Evolutionary conservation across 64 coral and sea anemone genomes (phyloP), one percentile per base, ranked within the genome.

Genomic region (Porites australiensis): DNA sequence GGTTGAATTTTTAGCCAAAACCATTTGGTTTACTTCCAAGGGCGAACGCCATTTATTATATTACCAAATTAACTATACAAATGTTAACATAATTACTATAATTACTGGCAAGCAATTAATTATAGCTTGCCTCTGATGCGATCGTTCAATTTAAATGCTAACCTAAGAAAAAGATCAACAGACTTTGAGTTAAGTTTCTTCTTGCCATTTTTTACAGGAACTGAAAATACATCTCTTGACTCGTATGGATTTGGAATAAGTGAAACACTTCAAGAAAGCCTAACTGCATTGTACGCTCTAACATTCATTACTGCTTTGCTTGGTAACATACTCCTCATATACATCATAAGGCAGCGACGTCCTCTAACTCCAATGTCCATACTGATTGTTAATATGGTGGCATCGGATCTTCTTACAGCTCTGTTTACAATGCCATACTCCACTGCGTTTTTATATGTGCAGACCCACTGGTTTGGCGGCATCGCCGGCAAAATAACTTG

Each of bases 381-480:
- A 44, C 71, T 92, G 4, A 84, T 92, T 49, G 50, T 58, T 21
- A 92, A 84, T 67, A 92, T 92, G 90, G 90, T 69, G 3, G 50
- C 60, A 13, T 70, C 90, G 1, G 90, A 92, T 58, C 54, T 92
- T 46, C 69, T 92, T 4, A 46, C 82, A 49, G 71, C 90, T 0
- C 10, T 92, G 1, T 92, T 92, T 48, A 58, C 79, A 4, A 92
- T 92, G 90, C 90, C 90, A 12, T 77, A 84, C 18, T 49, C 90
- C 14, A 44, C 73, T 3, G 70, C 51, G 4, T 92, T 58, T 43
- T 50, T 92, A 21, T 92, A 85, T 48, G 82, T 92, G 46, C 79
- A 92, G 20, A 83, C 82, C 3, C 44, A 54, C 46, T 92, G 90
- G 90, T 92, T 92, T 53, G 54, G 79, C 13, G 90, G 79, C 11